Evolutionary conservation across 2,888 invertebrate genomes (phyloP), one percentile per base, ranked within the genome.

Genomic region (Dendrolimus pini): DNA sequence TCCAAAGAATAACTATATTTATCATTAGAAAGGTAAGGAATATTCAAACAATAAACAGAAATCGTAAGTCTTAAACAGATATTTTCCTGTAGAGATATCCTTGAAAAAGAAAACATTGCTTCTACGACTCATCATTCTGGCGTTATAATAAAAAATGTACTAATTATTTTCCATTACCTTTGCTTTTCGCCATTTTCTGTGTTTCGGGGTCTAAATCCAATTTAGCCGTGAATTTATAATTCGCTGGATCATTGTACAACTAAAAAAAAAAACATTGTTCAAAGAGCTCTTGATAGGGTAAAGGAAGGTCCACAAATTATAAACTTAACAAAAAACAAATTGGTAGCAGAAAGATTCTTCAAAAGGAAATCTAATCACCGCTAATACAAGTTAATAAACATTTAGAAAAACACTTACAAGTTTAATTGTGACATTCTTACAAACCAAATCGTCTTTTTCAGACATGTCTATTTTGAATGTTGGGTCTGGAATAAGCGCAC

Each of bases 211-310:
- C 56, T 14, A 71, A 52, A 41, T 61, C 60, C 2, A 74, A 64
- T 53, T 59, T 60, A 0, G 79, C 69, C 9, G 52, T 62, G 54
- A 82, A 75, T n/a, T 54, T 71, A 57, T 78, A 82, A 3, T 64
- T 52, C 1, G 68, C 65, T 1, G 65, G 63, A 42, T 70, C 70
- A 2, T 61, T 52, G 41, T 67, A 60, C 7, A n/a, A 56, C 80
- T 80, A 62, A 54, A 73, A 70, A 55, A 56, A 13, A 14, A 52
- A 58, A 41, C 54, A 55, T 54, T 52, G 55, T 58, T 18, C 3
- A 30, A 30, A 3, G 30, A 30, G 30, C 30, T 30, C 30, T 30
- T 30, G 30, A 30, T 3, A 30, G 6, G 3, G 30, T 3, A 30
- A 30, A 6, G 30, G 30, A 30, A 30, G 30, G 30, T 30, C 30